Evolutionary conservation across 1,140 invertebrate genomes (phyloP), one percentile per base, ranked within the genome.

Genomic region (Mizuhopecten yessoensis): DNA sequence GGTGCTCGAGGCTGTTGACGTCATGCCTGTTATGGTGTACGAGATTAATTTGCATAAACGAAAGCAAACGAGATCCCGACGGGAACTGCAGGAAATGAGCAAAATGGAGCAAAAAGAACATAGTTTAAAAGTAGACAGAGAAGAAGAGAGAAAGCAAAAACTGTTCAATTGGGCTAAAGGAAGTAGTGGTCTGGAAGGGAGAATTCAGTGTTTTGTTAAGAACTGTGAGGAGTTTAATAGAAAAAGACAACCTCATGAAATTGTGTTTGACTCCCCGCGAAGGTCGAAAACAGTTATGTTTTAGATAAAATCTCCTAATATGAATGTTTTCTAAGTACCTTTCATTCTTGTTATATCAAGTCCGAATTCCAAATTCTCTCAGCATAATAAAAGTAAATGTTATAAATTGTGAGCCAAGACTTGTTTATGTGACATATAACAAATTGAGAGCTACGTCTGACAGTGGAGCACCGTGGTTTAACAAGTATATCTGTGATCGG

Each of bases 71-170:
- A 86, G 92, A 34, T 94, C 93, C 2, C 87, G 93, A 15, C 89
- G 93, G 17, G 89, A 91, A 86, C 90, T 94, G 34, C 89, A 91
- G 86, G 92, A 92, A 86, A 87, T 94, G 29, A 93, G 93, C 91
- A 91, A 91, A 88, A 88, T 94, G 29, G 92, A 94, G 88, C 91
- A 92, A 75, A 91, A 94, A 34, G 91, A 92, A n/a, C 93, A 92
- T 89, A 92, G 90, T 57, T 92, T 92, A 42, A 92, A 91, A 49
- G 87, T 92, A 15, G 91, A 94, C 49, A 93, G 91, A 88, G 86
- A 91, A 23, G 92, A 93, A 87, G 93, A 93, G 49, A 86, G 91
- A 17, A 88, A 90, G 39, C 90, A 92, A 34, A 92, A 89, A 91
- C 75, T 91, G 34, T 36, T 88, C 0, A 90, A 87, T 23, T 88